These are phyloP conservation scores for Chydorus sphaericus DNA, from an alignment of 2,888 invertebrate genomes.

Conservation along the genomic window DNA sequence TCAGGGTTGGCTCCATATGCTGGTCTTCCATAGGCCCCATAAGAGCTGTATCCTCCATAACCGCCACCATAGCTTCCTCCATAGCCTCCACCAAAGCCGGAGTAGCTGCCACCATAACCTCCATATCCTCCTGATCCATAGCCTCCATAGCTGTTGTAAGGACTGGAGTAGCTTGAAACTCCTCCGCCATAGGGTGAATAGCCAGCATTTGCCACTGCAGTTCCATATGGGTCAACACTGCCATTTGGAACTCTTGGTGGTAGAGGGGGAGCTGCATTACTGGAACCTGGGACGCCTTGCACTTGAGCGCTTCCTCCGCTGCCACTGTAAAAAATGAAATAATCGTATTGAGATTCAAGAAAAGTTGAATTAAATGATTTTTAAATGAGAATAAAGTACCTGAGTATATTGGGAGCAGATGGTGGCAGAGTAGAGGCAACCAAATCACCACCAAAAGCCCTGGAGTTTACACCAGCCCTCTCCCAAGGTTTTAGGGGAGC, in stretches of 20 bases:
- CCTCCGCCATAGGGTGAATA: neutral
- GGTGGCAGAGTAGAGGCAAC: neutral
- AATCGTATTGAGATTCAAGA: too few relatives aligned
- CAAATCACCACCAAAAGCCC: neutral
- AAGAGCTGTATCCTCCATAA: conserved; percentile 29
- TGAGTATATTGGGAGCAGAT: neutral
- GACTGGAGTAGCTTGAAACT: conserved; percentile 15
- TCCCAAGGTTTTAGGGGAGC: conserved; percentile 15
- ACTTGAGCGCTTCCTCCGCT: neutral
- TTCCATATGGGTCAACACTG: conserved; percentile 14
- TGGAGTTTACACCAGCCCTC: conserved; percentile 4
- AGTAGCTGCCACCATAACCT: conserved; percentile 26
- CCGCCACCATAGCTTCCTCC: conserved; percentile 25
- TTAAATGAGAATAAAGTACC: too few relatives aligned
- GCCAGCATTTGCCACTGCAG: neutral
- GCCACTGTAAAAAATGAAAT: neutral
- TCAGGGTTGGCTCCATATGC: neutral
- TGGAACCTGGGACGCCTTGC: too few relatives aligned
- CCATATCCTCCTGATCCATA: conserved; percentile 26
- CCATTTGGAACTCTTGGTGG: conserved; percentile 20
- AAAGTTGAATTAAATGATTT: too few relatives aligned
- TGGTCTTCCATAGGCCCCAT: conserved; percentile 12
- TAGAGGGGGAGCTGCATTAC: conserved; percentile 18
- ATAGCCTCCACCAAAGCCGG: conserved; percentile 24
- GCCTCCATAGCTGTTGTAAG: too few relatives aligned